Evolutionary conservation across 2,113 vertebrate species (phyloP).

Genomic region (Pteropus alecto): DNA sequence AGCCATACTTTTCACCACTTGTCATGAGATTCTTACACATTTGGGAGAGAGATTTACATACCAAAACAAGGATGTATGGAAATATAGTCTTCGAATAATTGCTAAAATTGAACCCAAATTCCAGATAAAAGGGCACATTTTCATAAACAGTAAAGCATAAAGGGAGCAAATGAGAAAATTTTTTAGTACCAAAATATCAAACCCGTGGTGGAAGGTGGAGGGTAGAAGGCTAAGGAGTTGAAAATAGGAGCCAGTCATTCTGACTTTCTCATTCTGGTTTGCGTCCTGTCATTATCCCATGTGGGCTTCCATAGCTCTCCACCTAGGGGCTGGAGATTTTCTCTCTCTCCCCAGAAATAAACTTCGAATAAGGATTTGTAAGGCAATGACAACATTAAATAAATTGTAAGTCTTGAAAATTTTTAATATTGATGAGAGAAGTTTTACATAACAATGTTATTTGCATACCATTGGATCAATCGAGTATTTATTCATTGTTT

Average conservation of each 20-base stretch:
- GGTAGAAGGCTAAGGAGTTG: background rate
- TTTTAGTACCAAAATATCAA: background rate
- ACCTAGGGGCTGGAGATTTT: background rate
- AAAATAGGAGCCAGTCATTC: background rate
- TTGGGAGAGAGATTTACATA: background rate
- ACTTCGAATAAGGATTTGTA: background rate
- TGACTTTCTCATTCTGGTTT: background rate
- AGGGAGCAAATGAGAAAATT: background rate
- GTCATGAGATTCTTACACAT: background rate
- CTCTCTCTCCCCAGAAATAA: background rate
- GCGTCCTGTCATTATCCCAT: background rate
- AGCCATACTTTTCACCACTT: background rate
- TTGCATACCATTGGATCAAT: background rate
- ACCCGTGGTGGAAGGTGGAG: background rate
- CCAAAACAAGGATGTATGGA: conserved; percentile 16
- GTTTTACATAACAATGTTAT: background rate
- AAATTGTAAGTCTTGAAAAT: background rate
- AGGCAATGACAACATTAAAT: background rate
- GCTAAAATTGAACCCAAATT: background rate
- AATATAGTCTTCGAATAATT: background rate
- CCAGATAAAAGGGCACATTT: conserved; percentile 8
- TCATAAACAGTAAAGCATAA: background rate
- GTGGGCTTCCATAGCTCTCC: no score
- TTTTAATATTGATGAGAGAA: background rate
- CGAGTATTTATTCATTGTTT: background rate